These are phyloP conservation scores for Melipona beecheii DNA, from an alignment of 2,888 invertebrate species.

Conservation along the genomic window DNA sequence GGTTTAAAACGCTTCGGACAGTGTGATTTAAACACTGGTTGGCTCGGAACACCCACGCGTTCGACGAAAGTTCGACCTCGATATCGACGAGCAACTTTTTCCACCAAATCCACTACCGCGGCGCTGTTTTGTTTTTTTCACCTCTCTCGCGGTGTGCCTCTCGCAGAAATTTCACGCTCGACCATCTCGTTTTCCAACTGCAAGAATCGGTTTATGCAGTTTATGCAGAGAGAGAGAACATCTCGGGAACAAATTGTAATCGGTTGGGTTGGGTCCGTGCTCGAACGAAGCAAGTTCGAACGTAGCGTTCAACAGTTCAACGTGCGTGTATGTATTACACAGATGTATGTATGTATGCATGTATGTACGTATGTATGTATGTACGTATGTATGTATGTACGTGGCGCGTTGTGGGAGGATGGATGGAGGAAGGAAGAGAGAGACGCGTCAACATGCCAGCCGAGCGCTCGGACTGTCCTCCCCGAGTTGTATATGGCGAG, in stretches of 20 bases:
- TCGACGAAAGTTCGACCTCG: not conserved
- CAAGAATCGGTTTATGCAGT: conserved; percentile 1
- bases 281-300: conserved; percentile 7
- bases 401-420: conserved; percentile 7
- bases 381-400: not conserved
- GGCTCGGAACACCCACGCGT: not conserved
- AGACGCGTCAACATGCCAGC: conserved; percentile 11
- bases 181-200: conserved; percentile 4
- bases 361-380: conserved; percentile 14
- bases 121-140: too few species aligned
- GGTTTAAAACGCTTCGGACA: too few species aligned
- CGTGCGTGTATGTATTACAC: not conserved
- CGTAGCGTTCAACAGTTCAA: conserved; percentile 1
- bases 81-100: not conserved
- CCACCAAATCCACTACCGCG: not conserved
- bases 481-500: not conserved
- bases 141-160: too few species aligned
- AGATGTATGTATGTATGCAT: not conserved
- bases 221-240: too few species aligned
- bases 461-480: conserved; percentile 15
- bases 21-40: too few species aligned
- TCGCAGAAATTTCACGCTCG: not conserved
- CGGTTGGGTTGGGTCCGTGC: not conserved
- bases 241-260: conserved; percentile 8
- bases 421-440: conserved; percentile 13